Evolutionary conservation across 2,797 vertebrate species (phyloP).

Genomic region (Cephalopachus bancanus): DNA sequence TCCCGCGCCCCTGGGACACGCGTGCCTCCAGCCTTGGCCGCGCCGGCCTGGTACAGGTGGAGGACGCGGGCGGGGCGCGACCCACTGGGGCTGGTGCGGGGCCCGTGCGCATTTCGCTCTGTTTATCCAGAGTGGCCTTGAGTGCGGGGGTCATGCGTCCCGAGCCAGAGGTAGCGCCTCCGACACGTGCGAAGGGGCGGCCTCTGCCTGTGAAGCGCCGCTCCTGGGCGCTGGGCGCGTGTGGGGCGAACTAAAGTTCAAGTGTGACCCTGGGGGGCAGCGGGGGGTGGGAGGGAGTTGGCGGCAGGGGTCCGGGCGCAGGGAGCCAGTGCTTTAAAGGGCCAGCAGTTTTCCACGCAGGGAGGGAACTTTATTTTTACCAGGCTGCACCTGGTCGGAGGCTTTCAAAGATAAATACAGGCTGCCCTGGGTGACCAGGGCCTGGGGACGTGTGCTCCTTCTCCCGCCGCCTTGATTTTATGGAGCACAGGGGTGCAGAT

Average conservation of each 20-base stretch:
- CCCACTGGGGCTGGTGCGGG: background rate
- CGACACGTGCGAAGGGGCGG: conserved; percentile 68
- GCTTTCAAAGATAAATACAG: background rate
- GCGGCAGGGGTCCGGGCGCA: background rate
- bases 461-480: background rate
- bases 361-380: no score
- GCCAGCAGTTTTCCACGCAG: conserved; percentile 24
- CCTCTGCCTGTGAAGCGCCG: conserved; percentile 39
- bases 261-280: conserved; percentile 79
- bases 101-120: no score
- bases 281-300: conserved; percentile 25
- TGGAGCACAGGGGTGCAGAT: background rate
- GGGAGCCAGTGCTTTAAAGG: conserved; percentile 77
- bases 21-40: background rate
- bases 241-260: conserved; percentile 75
- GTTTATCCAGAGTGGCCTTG: background rate
- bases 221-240: background rate
- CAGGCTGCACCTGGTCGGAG: accelerated
- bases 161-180: background rate
- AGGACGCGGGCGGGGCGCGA: background rate
- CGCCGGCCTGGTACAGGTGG: background rate
- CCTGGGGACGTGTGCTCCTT: background rate
- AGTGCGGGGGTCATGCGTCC: background rate
- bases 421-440: background rate
- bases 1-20: background rate